phyloP scores from a whole-genome alignment of 2,888 invertebrate species.

The Trilocha varians region DNA sequence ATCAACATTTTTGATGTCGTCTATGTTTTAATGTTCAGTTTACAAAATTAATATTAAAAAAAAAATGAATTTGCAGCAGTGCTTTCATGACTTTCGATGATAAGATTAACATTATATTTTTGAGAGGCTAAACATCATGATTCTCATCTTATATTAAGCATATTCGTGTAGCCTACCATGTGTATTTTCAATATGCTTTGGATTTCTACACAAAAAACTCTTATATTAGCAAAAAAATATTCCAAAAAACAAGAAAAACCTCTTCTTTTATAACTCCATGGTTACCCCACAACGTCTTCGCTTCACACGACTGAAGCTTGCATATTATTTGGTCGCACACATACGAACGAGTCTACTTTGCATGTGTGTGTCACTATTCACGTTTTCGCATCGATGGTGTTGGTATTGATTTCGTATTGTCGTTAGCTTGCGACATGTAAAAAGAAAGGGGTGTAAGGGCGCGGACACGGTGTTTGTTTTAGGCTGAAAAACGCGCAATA shows the following conservation, averaged over 20 bases:
- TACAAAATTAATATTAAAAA: background rate
- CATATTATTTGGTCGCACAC: constrained; percentile 62
- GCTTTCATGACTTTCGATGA: too few species aligned
- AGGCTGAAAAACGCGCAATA: background rate
- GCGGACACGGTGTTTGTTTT: constrained; percentile 30
- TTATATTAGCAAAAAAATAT: too few species aligned
- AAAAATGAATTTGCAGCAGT: too few species aligned
- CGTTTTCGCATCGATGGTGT: constrained; percentile 73
- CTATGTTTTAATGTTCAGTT: background rate
- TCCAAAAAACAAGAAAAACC: background rate
- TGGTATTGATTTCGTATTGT: constrained; percentile 73
- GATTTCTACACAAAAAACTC: too few species aligned
- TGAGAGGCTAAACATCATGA: too few species aligned
- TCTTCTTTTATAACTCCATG: constrained; percentile 12
- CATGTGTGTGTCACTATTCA: constrained; percentile 52
- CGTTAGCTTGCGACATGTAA: constrained; percentile 70
- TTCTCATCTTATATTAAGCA: too few species aligned
- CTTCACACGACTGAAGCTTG: constrained; percentile 54
- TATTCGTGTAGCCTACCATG: too few species aligned
- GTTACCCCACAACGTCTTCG: constrained; percentile 55
- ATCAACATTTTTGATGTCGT: too few species aligned
- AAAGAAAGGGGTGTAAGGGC: constrained; percentile 64
- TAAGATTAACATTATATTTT: too few species aligned
- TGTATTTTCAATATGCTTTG: too few species aligned
- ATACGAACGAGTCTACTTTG: constrained; percentile 16